Conservation (phyloP, 2,113 vertebrate genomes). For the Psephotus haematonotus region DNA sequence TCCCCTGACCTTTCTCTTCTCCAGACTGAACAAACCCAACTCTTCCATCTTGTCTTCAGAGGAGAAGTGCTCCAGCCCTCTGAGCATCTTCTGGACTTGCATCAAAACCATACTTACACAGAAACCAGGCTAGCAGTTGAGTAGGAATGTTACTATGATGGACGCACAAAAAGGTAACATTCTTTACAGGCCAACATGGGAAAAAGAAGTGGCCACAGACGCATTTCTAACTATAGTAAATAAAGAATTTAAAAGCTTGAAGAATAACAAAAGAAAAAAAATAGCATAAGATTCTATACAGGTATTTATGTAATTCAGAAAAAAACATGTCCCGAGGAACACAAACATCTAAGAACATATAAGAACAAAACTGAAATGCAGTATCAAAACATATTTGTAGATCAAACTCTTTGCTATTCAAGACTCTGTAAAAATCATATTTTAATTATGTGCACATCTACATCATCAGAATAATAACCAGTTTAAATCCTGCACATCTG, state of each 20-base stretch:
- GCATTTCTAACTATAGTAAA: neutral
- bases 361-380: neutral
- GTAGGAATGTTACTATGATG: neutral
- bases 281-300: neutral
- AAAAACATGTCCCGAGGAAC: neutral
- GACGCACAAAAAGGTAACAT: neutral
- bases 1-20: neutral
- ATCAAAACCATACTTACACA: neutral
- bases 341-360: neutral
- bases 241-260: neutral
- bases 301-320: neutral
- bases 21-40: neutral
- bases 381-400: neutral
- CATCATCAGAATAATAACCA: neutral
- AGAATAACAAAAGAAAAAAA: neutral
- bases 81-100: neutral
- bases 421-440: neutral
- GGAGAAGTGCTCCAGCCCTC: neutral
- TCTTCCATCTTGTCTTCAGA: neutral
- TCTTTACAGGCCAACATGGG: neutral
- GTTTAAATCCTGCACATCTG: conserved; percentile 10
- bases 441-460: neutral
- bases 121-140: neutral
- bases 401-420: neutral
- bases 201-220: neutral